Conservation (phyloP, 23 tunicate genomes). For the Phallusia fumigata region DNA sequence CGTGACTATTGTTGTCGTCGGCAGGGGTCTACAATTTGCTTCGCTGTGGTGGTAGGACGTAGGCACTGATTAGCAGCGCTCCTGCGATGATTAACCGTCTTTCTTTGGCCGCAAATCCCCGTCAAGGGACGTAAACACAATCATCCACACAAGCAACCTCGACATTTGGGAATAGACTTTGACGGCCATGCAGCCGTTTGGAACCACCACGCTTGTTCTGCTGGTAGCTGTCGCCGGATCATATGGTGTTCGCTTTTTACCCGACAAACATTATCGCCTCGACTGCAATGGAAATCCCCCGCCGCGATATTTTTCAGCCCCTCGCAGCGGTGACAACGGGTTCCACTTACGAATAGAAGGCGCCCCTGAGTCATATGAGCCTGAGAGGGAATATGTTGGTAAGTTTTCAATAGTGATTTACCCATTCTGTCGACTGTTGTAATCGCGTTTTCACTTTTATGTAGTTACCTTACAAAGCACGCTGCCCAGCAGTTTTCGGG, state of each 20-base stretch:
- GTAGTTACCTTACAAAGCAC: slow-evolving; percentile 81
- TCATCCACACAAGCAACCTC: not conserved
- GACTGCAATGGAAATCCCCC: slow-evolving; percentile 35
- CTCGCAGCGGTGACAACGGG: slow-evolving; percentile 61
- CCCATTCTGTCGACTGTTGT: not conserved
- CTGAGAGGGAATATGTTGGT: slow-evolving; percentile 72
- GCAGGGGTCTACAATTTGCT: no score
- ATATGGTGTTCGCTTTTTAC: not conserved
- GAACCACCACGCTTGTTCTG: not conserved
- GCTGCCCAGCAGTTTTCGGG: slow-evolving; percentile 57
- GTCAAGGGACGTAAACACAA: not conserved
- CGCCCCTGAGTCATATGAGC: slow-evolving; percentile 44
- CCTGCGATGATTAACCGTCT: not conserved
- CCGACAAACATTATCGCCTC: slow-evolving; percentile 12
- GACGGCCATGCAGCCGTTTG: not conserved
- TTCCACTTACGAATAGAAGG: slow-evolving; percentile 66
- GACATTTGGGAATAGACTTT: not conserved
- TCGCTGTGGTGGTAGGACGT: no score
- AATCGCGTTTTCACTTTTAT: not conserved
- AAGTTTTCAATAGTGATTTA: not conserved
- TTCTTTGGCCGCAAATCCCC: not conserved
- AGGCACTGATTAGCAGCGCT: not conserved
- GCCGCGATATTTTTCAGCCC: slow-evolving; percentile 12
- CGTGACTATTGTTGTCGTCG: no score
- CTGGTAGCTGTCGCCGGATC: not conserved